phyloP scores from a whole-genome alignment of 2,797 vertebrate genomes.

The Eulemur rubriventer region DNA sequence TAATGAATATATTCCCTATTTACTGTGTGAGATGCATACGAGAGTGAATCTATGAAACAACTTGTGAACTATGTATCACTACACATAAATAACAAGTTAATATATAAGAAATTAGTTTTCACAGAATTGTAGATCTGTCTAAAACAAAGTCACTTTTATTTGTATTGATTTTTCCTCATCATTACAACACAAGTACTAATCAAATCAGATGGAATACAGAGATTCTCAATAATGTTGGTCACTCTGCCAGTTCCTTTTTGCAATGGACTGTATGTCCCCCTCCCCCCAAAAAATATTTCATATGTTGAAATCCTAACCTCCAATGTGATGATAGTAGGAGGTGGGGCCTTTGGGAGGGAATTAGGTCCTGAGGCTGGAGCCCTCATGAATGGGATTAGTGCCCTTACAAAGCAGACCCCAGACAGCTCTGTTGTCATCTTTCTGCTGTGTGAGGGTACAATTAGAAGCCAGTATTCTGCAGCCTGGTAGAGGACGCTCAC shows the following conservation, averaged over 20 bases:
- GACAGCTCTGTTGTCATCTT: background rate
- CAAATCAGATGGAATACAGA: background rate
- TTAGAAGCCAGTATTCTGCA: background rate
- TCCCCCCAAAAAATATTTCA: background rate
- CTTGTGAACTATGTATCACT: background rate
- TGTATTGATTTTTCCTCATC: background rate
- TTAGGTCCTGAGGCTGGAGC: background rate
- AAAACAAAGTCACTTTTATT: conserved; percentile 18
- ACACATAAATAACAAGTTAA: background rate
- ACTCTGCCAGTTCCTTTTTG: background rate
- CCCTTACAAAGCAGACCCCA: background rate
- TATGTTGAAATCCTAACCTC: background rate
- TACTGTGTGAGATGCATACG: background rate
- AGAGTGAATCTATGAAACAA: background rate
- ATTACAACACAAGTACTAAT: background rate
- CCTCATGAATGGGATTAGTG: background rate
- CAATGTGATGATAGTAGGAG: background rate
- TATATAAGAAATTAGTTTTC: background rate
- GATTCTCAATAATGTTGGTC: conserved; percentile 20
- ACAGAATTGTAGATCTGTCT: background rate
- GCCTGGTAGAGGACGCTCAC: background rate
- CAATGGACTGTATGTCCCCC: background rate
- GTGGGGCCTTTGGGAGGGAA: background rate
- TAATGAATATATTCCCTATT: background rate
- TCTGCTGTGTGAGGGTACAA: background rate